Conservation (phyloP, 2,888 invertebrate species). For the Sturmia bella region DNA sequence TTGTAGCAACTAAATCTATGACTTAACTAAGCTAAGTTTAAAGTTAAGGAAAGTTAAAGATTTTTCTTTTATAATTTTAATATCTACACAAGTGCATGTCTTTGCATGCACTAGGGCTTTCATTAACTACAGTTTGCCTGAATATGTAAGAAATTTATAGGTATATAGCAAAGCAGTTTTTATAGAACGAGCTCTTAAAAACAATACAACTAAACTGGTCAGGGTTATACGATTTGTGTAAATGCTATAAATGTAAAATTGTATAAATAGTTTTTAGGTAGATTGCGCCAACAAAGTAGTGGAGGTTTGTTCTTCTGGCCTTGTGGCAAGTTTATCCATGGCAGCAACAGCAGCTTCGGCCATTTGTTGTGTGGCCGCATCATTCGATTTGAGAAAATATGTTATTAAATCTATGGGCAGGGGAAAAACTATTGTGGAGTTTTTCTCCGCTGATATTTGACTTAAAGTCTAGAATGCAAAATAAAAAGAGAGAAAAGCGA, state of each 20-base stretch:
- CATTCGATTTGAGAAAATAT: conserved; percentile 86
- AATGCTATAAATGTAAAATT: conserved; percentile 30
- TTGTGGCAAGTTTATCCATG: conserved; percentile 46
- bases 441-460: conserved; percentile 98
- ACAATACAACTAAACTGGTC: conserved; percentile 5
- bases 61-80: too few relatives aligned
- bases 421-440: conserved; percentile 98
- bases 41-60: background rate
- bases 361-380: conserved; percentile 75
- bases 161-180: background rate
- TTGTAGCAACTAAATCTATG: background rate
- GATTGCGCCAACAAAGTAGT: conserved; percentile 25
- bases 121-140: background rate
- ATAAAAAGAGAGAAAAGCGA: background rate
- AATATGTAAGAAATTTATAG: background rate
- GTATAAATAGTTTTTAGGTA: conserved; percentile 29
- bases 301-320: conserved; percentile 18
- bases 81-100: background rate
- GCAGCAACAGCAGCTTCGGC: conserved; percentile 69
- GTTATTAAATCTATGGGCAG: conserved; percentile 91
- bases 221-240: conserved; percentile 2
- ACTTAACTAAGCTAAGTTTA: background rate
- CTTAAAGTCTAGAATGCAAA: conserved; percentile 90
- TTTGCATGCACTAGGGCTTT: background rate
- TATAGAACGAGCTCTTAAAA: background rate